Evolutionary conservation across 2,888 invertebrate species (phyloP).

Genomic region (Troides helena): DNA sequence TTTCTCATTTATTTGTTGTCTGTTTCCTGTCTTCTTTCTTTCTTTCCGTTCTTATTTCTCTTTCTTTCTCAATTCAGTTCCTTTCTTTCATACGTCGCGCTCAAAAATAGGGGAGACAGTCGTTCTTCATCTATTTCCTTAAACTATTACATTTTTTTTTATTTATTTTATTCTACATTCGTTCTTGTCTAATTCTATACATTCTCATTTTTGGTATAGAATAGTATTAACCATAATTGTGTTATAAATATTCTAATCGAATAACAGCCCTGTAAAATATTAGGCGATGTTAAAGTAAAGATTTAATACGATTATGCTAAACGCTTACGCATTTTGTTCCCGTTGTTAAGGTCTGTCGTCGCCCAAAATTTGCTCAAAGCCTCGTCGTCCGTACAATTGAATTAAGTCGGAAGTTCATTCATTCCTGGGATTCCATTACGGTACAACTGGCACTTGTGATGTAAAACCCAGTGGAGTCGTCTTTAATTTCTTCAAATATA

Average conservation of each 20-base stretch:
- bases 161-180: too few relatives aligned
- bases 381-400: slow-evolving; percentile 8
- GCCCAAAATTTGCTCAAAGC: slow-evolving; percentile 13
- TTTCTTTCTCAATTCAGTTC: too few relatives aligned
- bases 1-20: too few relatives aligned
- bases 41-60: too few relatives aligned
- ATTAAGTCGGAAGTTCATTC: slow-evolving; percentile 3
- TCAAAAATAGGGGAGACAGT: too few relatives aligned
- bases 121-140: too few relatives aligned
- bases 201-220: too few relatives aligned
- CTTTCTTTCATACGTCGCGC: too few relatives aligned
- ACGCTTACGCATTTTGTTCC: slow-evolving; percentile 1
- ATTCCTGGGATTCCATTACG: slow-evolving; percentile 4
- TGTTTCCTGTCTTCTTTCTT: too few relatives aligned
- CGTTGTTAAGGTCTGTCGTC: slow-evolving; percentile 4
- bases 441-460: background rate
- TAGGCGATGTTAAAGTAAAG: background rate
- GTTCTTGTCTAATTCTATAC: too few relatives aligned
- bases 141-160: too few relatives aligned
- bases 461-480: background rate
- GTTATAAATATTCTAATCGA: background rate
- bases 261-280: background rate
- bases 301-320: slow-evolving; percentile 11
- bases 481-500: background rate
- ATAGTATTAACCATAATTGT: background rate